A percentile compares a stretch with the other conserved stretches of the same genome.
phyloP scores from a whole-genome alignment of 2,113 vertebrate genomes.

The Brienomyrus brachyistius region DNA sequence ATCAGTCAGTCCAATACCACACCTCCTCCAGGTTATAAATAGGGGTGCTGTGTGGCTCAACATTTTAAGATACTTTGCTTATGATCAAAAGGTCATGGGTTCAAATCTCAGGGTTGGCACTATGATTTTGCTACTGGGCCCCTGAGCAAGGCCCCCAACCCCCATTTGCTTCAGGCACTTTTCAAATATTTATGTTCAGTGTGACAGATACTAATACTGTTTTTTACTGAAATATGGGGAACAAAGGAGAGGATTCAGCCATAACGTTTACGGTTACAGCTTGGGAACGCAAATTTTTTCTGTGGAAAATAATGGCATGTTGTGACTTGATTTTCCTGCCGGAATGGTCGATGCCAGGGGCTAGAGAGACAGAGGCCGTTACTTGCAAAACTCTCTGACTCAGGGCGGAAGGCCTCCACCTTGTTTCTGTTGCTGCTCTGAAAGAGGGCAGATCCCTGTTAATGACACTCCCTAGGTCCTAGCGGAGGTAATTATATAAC shows the following conservation, averaged over 20 bases:
- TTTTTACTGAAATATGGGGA: not conserved
- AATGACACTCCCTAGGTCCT: not conserved
- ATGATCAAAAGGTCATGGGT: not conserved
- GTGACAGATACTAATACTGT: not conserved
- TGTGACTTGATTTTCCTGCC: not conserved
- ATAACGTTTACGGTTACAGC: not conserved
- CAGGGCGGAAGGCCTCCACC: not conserved
- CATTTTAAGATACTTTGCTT: not conserved
- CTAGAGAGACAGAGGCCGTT: not conserved
- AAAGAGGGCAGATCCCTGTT: not conserved
- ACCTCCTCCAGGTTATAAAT: not conserved
- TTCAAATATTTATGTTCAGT: not conserved
- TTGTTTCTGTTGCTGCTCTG: not conserved
- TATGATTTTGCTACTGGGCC: not conserved
- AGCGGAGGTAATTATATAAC: not conserved
- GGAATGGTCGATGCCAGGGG: not conserved
- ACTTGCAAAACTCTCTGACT: not conserved
- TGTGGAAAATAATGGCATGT: not conserved
- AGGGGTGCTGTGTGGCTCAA: not conserved
- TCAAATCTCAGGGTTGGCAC: not conserved
- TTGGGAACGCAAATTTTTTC: not conserved
- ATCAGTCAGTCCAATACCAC: not conserved
- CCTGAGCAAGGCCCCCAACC: not conserved
- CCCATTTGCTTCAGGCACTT: not conserved
- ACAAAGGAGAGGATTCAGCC: not conserved